A percentile compares a stretch with the other conserved stretches of the same genome.
phyloP scores from a whole-genome alignment of 2,797 vertebrate species.

The Intellagama lesueurii region DNA sequence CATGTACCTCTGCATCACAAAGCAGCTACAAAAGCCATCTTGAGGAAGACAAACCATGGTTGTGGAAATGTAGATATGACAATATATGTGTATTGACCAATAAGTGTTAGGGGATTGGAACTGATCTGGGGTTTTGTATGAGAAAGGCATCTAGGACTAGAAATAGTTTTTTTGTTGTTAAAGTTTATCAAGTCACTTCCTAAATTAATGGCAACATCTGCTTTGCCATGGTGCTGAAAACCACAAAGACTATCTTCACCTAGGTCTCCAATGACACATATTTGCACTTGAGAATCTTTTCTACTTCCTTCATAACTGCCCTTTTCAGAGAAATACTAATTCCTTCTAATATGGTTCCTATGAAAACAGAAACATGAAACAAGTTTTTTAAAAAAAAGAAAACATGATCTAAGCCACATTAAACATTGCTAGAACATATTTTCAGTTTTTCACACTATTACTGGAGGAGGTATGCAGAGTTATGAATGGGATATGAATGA shows the following conservation, averaged over 20 bases:
- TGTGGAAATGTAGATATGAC: neutral
- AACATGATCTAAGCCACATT: neutral
- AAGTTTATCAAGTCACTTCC: neutral
- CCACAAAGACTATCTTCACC: neutral
- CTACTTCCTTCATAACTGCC: no score
- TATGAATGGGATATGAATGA: conserved; percentile 22
- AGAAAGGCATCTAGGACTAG: conserved; percentile 16
- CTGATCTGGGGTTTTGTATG: neutral
- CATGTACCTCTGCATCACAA: no score
- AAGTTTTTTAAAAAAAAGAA: neutral
- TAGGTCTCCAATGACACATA: no score
- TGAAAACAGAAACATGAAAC: no score
- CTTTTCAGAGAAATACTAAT: no score
- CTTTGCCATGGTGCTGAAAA: no score
- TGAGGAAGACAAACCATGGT: neutral
- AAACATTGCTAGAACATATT: neutral
- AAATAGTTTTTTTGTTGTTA: neutral
- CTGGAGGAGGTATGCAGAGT: conserved; percentile 34
- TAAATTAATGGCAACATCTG: no score
- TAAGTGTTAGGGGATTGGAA: neutral
- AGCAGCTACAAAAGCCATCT: neutral
- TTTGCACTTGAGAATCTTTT: no score
- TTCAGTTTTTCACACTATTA: neutral
- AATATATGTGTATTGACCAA: conserved; percentile 13
- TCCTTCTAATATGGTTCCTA: no score